Evolutionary conservation across 1,140 invertebrate species (phyloP), one percentile per base, ranked within the genome.

Genomic region (Drosophila dunni): DNA sequence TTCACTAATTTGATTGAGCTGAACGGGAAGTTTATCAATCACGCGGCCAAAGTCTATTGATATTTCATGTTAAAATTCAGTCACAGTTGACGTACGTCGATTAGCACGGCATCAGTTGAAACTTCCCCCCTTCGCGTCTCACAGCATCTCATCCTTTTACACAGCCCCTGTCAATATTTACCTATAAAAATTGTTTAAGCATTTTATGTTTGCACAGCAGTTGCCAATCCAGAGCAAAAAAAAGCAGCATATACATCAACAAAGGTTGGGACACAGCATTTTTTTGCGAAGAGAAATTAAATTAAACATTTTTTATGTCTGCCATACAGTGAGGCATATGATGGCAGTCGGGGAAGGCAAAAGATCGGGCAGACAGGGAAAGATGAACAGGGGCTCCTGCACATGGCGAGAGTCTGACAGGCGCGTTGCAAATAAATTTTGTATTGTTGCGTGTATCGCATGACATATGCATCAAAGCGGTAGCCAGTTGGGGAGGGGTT

Each of bases 151-250:
- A 1, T 11, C 24, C 11, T 33, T 15, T 10, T 11, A 5, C 33
- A 11, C 48, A n/a, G 9, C 24, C 36, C 24, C 13, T 33, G 36
- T 68, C 78, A 83, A 83, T 78, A 69, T 88, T 88, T 83, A 83
- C 84, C 79, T 83, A 89, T 83, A 80, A 53, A 83, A 82, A 83
- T 88, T 64, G 69, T 88, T 88, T 83, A 88, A 88, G 77, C 83
- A 82, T 89, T 89, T 89, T 83, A 83, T 88, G 83, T 88, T 86
- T 62, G 83, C 72, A 80, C 83, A 86, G 83, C 83, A 83, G 83
- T 86, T 83, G 79, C 83, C 83, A 78, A 45, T 36, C 56, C 70
- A 15, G 17, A 9, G 11, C 40, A 67, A 68, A 75, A 67, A 38
- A 62, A 53, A 44, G 34, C 45, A 62, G 9, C 44, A 65, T 11